These are phyloP conservation scores for Capricornis sumatraensis DNA, from an alignment of 2,113 vertebrate genomes.

Conservation along the genomic window DNA sequence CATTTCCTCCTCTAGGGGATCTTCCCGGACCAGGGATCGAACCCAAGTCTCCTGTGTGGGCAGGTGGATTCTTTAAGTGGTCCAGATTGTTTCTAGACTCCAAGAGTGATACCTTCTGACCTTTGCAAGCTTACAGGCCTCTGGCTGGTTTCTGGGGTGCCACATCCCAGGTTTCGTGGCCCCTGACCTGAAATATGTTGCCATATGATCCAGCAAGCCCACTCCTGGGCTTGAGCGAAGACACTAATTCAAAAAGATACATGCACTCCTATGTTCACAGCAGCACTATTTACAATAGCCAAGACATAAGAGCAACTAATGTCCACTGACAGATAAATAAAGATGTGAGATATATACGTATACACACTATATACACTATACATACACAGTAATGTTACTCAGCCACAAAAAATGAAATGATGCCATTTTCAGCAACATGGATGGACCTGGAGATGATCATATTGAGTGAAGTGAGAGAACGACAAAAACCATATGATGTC, in stretches of 20 bases:
- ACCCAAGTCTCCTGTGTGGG: not conserved
- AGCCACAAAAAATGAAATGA: not conserved
- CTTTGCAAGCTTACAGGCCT: not conserved
- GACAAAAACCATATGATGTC: not conserved
- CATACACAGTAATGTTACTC: not conserved
- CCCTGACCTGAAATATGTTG: not conserved
- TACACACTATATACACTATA: not conserved
- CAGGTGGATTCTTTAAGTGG: not conserved
- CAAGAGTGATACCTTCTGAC: not conserved
- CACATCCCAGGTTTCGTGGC: accelerated
- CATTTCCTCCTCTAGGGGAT: not conserved
- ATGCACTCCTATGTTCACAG: not conserved
- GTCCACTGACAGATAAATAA: not conserved
- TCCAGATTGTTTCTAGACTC: not conserved
- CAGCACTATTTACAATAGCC: not conserved
- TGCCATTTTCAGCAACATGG: not conserved
- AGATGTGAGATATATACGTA: not conserved
- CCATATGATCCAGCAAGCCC: not conserved
- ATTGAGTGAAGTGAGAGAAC: not conserved
- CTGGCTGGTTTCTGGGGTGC: not conserved
- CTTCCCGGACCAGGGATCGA: not conserved
- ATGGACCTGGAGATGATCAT: not conserved
- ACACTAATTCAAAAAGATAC: not conserved
- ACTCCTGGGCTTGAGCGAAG: not conserved
- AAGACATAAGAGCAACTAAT: not conserved